These are phyloP conservation scores for Plusia festucae DNA, from an alignment of 2,888 invertebrate species.

Conservation along the genomic window DNA sequence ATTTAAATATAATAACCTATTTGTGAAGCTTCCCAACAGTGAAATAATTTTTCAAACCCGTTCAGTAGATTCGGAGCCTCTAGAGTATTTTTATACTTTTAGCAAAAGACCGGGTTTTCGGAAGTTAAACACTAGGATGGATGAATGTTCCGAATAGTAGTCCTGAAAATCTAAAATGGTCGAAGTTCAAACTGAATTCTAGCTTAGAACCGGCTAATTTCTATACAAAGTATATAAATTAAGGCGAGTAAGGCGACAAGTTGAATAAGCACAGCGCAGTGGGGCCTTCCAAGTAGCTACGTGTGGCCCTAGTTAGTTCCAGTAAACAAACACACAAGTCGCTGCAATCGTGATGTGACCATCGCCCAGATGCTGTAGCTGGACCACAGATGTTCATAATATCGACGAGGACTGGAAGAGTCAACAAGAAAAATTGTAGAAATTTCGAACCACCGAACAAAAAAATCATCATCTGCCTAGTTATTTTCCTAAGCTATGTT, in stretches of 20 bases:
- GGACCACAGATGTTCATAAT: conserved; percentile 31
- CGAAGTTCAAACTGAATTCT: background rate
- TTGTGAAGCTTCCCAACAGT: too few species aligned
- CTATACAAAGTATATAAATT: conserved; percentile 47
- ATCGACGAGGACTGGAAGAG: conserved; percentile 39
- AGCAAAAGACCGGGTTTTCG: too few species aligned
- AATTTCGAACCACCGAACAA: too few species aligned
- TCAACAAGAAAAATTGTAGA: background rate
- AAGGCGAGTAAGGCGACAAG: conserved; percentile 55
- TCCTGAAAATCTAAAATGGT: background rate
- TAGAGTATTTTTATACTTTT: too few species aligned
- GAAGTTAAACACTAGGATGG: too few species aligned
- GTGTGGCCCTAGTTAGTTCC: conserved; percentile 70
- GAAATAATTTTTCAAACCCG: too few species aligned
- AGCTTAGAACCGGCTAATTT: conserved; percentile 48
- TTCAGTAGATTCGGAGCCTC: too few species aligned
- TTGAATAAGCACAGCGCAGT: conserved; percentile 52
- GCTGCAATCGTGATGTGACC: conserved; percentile 75
- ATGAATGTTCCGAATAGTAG: background rate
- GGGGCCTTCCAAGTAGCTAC: conserved; percentile 62
- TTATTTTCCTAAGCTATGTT: too few species aligned
- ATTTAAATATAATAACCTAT: too few species aligned
- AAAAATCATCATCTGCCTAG: too few species aligned
- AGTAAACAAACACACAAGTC: conserved; percentile 77
- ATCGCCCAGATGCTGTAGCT: conserved; percentile 72